Evolutionary conservation across 2,888 invertebrate genomes (phyloP).

Genomic region (Noctua fimbriata): DNA sequence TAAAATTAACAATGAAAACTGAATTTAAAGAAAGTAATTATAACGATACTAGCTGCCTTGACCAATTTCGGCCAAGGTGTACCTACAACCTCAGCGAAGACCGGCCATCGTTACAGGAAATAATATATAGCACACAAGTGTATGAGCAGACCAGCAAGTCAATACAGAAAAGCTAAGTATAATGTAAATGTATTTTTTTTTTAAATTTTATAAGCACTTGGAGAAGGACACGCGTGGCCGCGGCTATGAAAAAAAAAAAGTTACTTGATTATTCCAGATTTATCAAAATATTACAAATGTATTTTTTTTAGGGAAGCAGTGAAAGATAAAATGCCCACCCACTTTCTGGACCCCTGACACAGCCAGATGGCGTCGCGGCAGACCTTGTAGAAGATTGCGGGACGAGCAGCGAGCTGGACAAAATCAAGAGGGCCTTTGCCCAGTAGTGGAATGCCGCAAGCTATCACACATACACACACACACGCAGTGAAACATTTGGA

Average conservation of each 20-base stretch:
- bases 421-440: neutral
- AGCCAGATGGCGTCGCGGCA: neutral
- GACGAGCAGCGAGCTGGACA: neutral
- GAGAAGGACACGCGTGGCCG: neutral
- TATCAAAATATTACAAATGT: neutral
- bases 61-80: neutral
- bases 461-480: no score
- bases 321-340: no score
- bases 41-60: neutral
- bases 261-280: neutral
- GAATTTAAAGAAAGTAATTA: neutral
- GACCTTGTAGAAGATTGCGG: neutral
- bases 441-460: neutral
- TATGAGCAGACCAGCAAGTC: neutral
- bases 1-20: no score
- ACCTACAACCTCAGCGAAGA: neutral
- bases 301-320: neutral
- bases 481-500: no score
- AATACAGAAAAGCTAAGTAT: neutral
- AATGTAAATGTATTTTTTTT: neutral
- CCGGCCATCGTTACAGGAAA: no score
- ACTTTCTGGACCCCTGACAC: neutral
- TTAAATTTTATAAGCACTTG: neutral
- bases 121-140: neutral
- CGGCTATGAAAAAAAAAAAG: neutral